These are phyloP conservation scores for Oxygymnocypris stewartii DNA, from an alignment of 2,113 vertebrate genomes.

Conservation along the genomic window DNA sequence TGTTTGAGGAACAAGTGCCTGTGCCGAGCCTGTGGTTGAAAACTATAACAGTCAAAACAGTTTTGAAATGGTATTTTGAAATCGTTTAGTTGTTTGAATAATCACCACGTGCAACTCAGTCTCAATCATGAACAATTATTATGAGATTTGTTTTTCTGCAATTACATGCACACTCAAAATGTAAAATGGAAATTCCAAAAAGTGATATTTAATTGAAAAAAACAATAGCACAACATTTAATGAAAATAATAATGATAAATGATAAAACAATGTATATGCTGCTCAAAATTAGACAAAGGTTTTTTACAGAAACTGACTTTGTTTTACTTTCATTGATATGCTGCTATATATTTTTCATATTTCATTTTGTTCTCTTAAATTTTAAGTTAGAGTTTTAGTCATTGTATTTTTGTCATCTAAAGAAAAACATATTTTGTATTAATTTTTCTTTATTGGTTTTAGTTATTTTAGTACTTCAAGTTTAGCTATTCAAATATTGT, in stretches of 20 bases:
- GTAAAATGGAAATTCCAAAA: background rate
- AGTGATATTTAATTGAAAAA: background rate
- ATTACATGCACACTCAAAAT: background rate
- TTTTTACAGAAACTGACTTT: background rate
- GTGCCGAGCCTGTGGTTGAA: too few species aligned
- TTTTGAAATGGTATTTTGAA: background rate
- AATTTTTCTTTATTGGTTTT: background rate
- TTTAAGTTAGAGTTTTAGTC: too few species aligned
- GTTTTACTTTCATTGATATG: background rate
- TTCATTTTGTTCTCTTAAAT: too few species aligned
- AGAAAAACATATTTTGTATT: too few species aligned
- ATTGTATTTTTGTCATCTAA: too few species aligned
- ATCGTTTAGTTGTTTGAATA: background rate
- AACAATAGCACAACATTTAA: background rate
- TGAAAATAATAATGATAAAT: background rate
- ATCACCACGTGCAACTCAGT: background rate
- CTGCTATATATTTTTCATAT: too few species aligned
- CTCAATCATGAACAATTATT: background rate
- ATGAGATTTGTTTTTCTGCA: background rate
- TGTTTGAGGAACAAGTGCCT: constrained; percentile 14
- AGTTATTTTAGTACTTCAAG: background rate
- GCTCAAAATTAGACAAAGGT: background rate
- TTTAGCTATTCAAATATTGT: background rate
- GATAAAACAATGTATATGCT: background rate
- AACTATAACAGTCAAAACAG: too few species aligned